Evolutionary conservation across 2,888 invertebrate species (phyloP), one percentile per base, ranked within the genome.

Genomic region (Argyra leucocephala): DNA sequence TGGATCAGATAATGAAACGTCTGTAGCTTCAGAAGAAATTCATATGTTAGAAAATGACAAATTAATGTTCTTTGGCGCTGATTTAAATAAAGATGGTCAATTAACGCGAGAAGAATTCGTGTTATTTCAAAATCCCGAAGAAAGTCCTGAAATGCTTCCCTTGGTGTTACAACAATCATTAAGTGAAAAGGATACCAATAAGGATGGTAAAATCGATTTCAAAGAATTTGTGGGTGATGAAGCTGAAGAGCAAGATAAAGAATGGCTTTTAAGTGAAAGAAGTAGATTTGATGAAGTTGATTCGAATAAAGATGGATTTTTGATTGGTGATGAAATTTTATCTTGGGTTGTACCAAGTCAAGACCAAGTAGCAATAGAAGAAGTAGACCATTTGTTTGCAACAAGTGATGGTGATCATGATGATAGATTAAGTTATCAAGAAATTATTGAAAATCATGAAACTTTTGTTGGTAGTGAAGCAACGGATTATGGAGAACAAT

Each of bases 391-490:
- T 81, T 81, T 97, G 69, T 90, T 97, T 80, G 88, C 87, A 4
- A 82, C 89, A 1, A 87, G 93, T 1, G 96, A 96, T 78, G 90
- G 91, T 71, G 87, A 96, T 80, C 88, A 88, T 74, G 91, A 96
- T 77, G 86, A 88, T 72, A 77, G 86, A 67, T 81, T 96, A 57
- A 86, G 89, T 2, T 91, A 88, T 78, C 83, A 85, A 2, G 96
- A 96, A 83, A 85, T 96, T 61, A 78, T 94, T 0, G 83, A 85
- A 1, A 91, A 94, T 76, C 89, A 95, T 77, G 89, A 92, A 69
- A 85, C 87, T 64, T 96, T 96, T 82, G 96, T 96, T 5, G 95
- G 96, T 64, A 93, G 93, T 75, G 94, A 96, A 81, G 93, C 89
- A 7, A 91, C 93, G 0, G 91, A 92, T 80, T 91, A 90, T 79